phyloP scores from a whole-genome alignment of 64 coral and sea anemone genomes.

The Montipora sp. region DNA sequence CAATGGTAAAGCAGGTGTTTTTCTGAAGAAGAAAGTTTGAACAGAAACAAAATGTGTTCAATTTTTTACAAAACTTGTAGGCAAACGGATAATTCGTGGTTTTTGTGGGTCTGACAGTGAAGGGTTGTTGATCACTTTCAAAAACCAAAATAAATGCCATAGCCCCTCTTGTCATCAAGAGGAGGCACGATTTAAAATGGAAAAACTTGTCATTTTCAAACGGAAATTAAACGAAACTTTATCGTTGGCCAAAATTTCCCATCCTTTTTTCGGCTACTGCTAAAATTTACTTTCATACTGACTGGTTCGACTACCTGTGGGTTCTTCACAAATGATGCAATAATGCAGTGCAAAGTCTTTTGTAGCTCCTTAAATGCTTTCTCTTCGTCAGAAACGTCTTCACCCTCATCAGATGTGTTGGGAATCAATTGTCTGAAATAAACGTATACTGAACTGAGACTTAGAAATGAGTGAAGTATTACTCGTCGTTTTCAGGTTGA shows the following conservation, averaged over 20 bases:
- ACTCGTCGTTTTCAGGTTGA: neutral
- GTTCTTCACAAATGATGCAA: constrained; percentile 16
- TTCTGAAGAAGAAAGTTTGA: neutral
- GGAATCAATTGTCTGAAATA: neutral
- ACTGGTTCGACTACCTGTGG: neutral
- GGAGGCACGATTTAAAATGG: too few species aligned
- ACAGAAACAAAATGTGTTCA: neutral
- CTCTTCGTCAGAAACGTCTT: neutral
- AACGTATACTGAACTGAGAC: too few species aligned
- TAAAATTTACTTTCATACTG: neutral
- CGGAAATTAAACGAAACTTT: too few species aligned
- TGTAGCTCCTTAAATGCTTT: constrained; percentile 3
- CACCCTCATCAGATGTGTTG: neutral
- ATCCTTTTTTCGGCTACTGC: too few species aligned
- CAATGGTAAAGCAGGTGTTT: neutral
- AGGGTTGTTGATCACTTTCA: too few species aligned
- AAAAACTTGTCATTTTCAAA: too few species aligned
- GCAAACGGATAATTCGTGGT: too few species aligned
- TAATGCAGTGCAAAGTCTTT: constrained; percentile 10
- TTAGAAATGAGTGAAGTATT: neutral
- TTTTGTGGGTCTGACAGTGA: too few species aligned
- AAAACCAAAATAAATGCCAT: too few species aligned
- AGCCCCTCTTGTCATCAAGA: too few species aligned
- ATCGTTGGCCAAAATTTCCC: too few species aligned
- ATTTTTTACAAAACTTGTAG: too few species aligned